Percentiles rank a stretch among this genome's conserved stretches.
Conservation (phyloP, 2,888 invertebrate genomes). For the Megastigmus dorsalis region DNA sequence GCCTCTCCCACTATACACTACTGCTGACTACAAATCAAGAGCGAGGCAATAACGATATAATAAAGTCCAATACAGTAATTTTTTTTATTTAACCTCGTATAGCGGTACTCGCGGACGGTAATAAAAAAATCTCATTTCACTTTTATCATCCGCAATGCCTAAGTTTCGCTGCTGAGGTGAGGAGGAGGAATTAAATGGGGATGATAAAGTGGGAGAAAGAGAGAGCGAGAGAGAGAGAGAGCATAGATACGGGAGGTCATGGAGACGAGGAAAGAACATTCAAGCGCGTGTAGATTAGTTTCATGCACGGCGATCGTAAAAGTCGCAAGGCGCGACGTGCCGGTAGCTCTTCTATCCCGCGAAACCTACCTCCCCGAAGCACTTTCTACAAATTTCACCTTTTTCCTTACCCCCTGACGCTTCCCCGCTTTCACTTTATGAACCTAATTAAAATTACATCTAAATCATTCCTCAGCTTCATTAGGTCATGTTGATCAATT, state of each 20-base stretch:
- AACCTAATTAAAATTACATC: too few relatives aligned
- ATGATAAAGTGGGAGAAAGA: constrained; percentile 28
- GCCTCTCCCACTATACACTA: not conserved
- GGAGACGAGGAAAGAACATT: constrained; percentile 20
- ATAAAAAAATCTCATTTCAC: constrained; percentile 47
- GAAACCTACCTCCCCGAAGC: not conserved
- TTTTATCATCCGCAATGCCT: constrained; percentile 35
- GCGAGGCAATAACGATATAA: constrained; percentile 8
- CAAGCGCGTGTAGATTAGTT: constrained; percentile 45
- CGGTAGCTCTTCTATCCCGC: not conserved
- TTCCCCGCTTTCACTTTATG: not conserved
- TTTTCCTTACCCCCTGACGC: not conserved
- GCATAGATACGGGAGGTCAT: not conserved
- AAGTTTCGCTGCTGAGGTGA: not conserved
- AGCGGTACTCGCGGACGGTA: not conserved
- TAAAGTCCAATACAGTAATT: constrained; percentile 25
- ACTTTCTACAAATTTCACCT: not conserved
- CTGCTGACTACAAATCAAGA: constrained; percentile 1
- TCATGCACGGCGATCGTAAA: constrained; percentile 49
- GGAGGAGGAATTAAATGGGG: constrained; percentile 24
- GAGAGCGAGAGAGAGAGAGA: not conserved
- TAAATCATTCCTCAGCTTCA: too few relatives aligned
- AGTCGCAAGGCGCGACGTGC: constrained; percentile 33
- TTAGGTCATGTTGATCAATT: too few relatives aligned
- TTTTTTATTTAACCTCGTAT: constrained; percentile 5